Conservation (phyloP, 2,797 vertebrate genomes). For the Acrossocheilus fasciatus region DNA sequence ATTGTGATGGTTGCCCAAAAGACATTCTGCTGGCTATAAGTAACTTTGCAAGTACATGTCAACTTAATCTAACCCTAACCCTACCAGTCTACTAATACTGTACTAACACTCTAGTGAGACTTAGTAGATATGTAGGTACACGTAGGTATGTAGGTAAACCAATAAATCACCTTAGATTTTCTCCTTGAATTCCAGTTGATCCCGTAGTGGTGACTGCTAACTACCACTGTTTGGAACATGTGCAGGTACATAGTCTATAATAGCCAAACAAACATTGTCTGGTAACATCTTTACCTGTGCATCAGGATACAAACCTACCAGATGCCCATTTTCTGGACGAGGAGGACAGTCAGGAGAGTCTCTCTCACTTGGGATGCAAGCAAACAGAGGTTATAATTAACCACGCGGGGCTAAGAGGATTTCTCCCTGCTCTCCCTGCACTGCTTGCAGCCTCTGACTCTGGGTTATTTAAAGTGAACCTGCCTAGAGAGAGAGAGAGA, state of each 20-base stretch:
- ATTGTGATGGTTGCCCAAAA: no score
- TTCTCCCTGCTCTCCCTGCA: conserved; percentile 72
- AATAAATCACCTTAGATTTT: neutral
- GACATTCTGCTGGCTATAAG: no score
- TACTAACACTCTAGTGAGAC: no score
- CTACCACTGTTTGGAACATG: neutral
- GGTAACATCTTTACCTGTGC: neutral
- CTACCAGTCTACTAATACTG: no score
- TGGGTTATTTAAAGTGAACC: conserved; percentile 81
- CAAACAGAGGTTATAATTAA: conserved; percentile 81
- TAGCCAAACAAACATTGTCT: neutral
- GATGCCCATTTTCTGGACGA: neutral
- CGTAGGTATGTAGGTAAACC: no score
- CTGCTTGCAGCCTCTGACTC: conserved; percentile 66
- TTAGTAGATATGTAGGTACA: no score
- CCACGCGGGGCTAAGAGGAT: conserved; percentile 81
- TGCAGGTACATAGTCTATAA: neutral
- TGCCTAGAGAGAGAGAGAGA: conserved; percentile 55
- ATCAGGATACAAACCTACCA: neutral
- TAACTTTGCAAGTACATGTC: no score
- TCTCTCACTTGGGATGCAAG: conserved; percentile 30
- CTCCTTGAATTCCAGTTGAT: neutral
- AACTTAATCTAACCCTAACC: no score
- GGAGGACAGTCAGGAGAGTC: neutral
- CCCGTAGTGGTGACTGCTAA: neutral